phyloP scores from a whole-genome alignment of 1,140 invertebrate genomes.

The Hermatobates lingyangjiaoensis region DNA sequence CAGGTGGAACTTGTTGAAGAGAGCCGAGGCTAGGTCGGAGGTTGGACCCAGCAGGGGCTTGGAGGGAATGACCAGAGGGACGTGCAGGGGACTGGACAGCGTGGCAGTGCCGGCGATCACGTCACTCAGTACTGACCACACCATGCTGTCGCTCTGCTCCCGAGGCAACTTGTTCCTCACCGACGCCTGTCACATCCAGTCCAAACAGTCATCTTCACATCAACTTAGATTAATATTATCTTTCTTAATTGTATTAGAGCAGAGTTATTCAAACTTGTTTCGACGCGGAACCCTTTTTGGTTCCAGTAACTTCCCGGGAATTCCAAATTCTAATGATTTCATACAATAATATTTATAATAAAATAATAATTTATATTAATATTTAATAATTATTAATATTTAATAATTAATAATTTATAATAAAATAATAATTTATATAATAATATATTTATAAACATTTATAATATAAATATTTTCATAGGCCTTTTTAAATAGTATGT shows the following conservation, averaged over 20 bases:
- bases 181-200: slow-evolving; percentile 15
- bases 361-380: not conserved
- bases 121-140: slow-evolving; percentile 19
- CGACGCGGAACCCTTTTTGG: not conserved
- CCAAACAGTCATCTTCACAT: not conserved
- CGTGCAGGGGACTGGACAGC: slow-evolving; percentile 6
- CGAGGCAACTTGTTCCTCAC: slow-evolving; percentile 19
- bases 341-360: not conserved
- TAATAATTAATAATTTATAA: too few species aligned
- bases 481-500: too few species aligned
- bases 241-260: not conserved
- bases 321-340: too few species aligned
- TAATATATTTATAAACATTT: too few species aligned
- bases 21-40: not conserved
- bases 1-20: not conserved
- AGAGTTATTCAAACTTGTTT: not conserved
- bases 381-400: not conserved
- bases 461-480: too few species aligned
- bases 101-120: slow-evolving; percentile 13
- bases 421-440: too few species aligned
- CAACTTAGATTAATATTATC: not conserved
- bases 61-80: not conserved
- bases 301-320: too few species aligned
- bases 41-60: not conserved
- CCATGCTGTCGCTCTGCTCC: slow-evolving; percentile 18